A percentile compares a stretch with the other conserved stretches of the same genome.
Conservation (phyloP, 2,113 vertebrate species). For the Dicerorhinus sumatrensis region DNA sequence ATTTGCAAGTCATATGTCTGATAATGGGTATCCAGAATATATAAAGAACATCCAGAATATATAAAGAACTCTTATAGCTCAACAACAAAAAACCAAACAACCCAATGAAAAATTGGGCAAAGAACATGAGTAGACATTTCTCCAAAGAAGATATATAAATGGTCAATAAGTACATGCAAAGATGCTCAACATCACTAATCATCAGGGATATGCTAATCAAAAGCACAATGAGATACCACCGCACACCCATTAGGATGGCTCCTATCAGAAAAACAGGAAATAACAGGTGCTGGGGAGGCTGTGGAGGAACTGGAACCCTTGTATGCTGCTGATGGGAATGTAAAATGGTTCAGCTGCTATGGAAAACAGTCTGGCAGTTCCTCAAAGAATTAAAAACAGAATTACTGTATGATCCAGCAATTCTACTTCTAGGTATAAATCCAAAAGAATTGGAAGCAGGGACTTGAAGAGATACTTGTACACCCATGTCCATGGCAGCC, state of each 20-base stretch:
- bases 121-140: neutral
- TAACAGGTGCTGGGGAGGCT: accelerated
- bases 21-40: neutral
- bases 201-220: neutral
- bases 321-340: neutral
- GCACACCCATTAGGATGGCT: neutral
- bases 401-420: neutral
- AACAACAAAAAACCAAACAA: neutral
- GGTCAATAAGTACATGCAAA: neutral
- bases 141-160: neutral
- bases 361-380: neutral
- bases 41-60: neutral
- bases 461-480: neutral
- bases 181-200: neutral
- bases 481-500: too few relatives aligned
- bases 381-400: neutral
- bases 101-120: neutral
- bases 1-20: neutral
- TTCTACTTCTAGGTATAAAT: neutral
- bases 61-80: neutral
- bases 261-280: too few relatives aligned
- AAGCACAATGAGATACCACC: neutral
- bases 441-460: neutral
- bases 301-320: accelerated
- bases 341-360: accelerated